Percentiles rank a stretch among this genome's conserved stretches.
These are phyloP conservation scores for Heterodera schachtii DNA, from an alignment of 1,140 invertebrate species.

Conservation along the genomic window DNA sequence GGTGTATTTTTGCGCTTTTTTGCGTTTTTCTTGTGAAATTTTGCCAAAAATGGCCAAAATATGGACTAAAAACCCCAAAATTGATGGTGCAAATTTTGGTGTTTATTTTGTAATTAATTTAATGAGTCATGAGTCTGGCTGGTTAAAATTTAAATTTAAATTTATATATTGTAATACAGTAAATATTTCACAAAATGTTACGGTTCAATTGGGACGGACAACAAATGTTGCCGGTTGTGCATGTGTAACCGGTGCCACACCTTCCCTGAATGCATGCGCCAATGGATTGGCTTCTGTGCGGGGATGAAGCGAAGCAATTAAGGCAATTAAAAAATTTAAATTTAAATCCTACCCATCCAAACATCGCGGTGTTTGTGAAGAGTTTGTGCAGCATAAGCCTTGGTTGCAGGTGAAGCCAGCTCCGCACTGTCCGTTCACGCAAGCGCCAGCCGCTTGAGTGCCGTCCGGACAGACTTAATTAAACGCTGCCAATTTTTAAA, in stretches of 20 bases:
- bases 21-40: too few species aligned
- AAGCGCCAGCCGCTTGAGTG: conserved; percentile 65
- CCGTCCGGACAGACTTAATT: conserved; percentile 65
- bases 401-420: conserved; percentile 64
- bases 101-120: too few species aligned
- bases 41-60: too few species aligned
- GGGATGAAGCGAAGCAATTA: background rate
- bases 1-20: too few species aligned
- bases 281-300: conserved; percentile 52
- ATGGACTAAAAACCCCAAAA: too few species aligned
- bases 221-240: conserved; percentile 64
- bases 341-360: conserved; percentile 50
- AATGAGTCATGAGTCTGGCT: too few species aligned
- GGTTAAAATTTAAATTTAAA: too few species aligned
- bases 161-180: too few species aligned
- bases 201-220: conserved; percentile 56
- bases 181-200: too few species aligned
- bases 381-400: conserved; percentile 60
- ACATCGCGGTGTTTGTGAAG: conserved; percentile 62
- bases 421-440: conserved; percentile 63
- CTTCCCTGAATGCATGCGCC: conserved; percentile 62
- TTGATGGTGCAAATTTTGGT: too few species aligned
- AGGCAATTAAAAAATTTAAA: background rate
- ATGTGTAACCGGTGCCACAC: conserved; percentile 61
- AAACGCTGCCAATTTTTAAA: conserved; percentile 39